Evolutionary conservation across 2,888 invertebrate species (phyloP).

Genomic region (Cerastoderma edule): DNA sequence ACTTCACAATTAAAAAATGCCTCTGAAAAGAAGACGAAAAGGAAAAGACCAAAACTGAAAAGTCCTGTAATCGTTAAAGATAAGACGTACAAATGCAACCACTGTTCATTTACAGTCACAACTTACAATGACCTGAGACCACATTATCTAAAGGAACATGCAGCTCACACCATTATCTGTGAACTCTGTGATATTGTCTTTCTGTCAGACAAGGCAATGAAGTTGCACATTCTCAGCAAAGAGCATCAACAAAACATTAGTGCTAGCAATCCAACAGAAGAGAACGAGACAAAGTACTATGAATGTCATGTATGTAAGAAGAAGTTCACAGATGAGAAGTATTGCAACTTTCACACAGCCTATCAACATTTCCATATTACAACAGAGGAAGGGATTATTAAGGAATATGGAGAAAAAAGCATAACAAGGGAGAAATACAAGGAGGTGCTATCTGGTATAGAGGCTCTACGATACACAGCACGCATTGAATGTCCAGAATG

Average conservation of each 20-base stretch:
- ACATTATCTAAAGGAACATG: slow-evolving; percentile 76
- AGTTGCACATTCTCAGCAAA: slow-evolving; percentile 72
- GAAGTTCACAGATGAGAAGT: slow-evolving; percentile 74
- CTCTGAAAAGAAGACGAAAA: slow-evolving; percentile 4
- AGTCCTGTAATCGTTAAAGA: slow-evolving; percentile 7
- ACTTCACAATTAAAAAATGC: too few species aligned
- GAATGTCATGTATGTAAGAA: slow-evolving; percentile 76
- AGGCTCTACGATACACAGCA: slow-evolving; percentile 58
- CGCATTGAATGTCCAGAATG: slow-evolving; percentile 77
- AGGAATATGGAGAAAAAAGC: slow-evolving; percentile 50
- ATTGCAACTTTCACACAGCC: slow-evolving; percentile 76
- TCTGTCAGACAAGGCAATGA: slow-evolving; percentile 71
- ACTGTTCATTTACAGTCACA: slow-evolving; percentile 74
- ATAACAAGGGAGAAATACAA: slow-evolving; percentile 68
- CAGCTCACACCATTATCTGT: slow-evolving; percentile 71
- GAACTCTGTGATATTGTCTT: slow-evolving; percentile 76
- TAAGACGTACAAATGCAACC: slow-evolving; percentile 74
- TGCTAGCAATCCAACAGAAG: slow-evolving; percentile 43
- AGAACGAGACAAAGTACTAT: slow-evolving; percentile 44
- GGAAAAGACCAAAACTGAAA: slow-evolving; percentile 1
- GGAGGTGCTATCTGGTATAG: slow-evolving; percentile 61
- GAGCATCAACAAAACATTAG: slow-evolving; percentile 74
- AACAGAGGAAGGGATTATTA: slow-evolving; percentile 69
- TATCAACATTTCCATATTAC: slow-evolving; percentile 73
- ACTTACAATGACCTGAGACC: slow-evolving; percentile 73